Evolutionary conservation across 2,113 vertebrate genomes (phyloP).

Genomic region (Phylloscopus whistleri): DNA sequence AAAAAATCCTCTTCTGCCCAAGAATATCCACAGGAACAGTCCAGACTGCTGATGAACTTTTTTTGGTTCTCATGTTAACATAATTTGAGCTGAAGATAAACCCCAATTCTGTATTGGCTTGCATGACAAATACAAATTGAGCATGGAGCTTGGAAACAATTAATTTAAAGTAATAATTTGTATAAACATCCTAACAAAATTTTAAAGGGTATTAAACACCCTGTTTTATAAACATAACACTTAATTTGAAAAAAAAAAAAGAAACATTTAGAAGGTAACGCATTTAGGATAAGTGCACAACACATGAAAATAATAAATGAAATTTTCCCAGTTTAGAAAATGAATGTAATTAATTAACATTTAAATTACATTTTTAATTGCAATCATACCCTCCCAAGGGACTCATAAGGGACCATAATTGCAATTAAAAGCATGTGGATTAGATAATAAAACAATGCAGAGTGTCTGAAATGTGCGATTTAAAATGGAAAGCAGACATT

Average conservation of each 20-base stretch:
- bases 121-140: conserved; percentile 60
- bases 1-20: neutral
- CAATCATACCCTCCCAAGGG: conserved; percentile 92
- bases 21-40: neutral
- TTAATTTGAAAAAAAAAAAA: conserved; percentile 77
- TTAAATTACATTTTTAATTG: conserved; percentile 98
- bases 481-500: conserved; percentile 86
- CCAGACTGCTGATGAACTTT: neutral
- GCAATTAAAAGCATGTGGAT: conserved; percentile 95
- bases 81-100: conserved; percentile 37
- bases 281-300: conserved; percentile 84
- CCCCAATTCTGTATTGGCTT: conserved; percentile 37
- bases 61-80: neutral
- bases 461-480: conserved; percentile 88
- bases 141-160: conserved; percentile 74
- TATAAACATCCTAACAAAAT: conserved; percentile 79
- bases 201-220: conserved; percentile 84
- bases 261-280: conserved; percentile 82
- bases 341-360: conserved; percentile 99
- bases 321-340: conserved; percentile 90
- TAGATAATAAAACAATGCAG: conserved; percentile 91
- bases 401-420: conserved; percentile 92
- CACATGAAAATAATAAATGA: conserved; percentile 88
- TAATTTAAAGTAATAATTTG: conserved; percentile 85
- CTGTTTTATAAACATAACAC: conserved; percentile 85